Conservation (phyloP, 2,113 vertebrate species). For the Macrotis lagotis region DNA sequence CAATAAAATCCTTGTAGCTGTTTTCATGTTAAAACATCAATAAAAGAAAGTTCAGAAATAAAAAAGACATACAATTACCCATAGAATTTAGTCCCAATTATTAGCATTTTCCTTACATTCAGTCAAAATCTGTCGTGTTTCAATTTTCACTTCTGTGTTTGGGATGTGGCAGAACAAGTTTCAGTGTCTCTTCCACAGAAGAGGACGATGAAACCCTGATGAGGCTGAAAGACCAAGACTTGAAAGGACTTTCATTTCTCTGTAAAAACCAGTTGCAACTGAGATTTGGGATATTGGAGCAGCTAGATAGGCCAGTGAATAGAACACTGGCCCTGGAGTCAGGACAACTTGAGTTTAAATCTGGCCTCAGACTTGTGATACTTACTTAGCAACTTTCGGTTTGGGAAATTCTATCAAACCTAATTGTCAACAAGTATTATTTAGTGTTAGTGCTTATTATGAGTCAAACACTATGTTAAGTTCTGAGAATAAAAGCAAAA, state of each 20-base stretch:
- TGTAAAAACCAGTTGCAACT: not conserved
- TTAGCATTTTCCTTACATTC: not conserved
- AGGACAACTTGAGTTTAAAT: no score
- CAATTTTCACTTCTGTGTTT: not conserved
- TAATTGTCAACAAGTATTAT: not conserved
- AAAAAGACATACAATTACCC: not conserved
- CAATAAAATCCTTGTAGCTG: not conserved
- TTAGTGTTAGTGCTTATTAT: not conserved
- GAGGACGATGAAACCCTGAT: not conserved
- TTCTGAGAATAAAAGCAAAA: not conserved
- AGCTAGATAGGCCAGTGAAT: no score
- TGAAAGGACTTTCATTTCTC: not conserved
- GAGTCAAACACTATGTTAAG: not conserved
- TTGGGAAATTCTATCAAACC: no score
- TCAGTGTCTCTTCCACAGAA: not conserved
- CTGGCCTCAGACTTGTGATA: no score
- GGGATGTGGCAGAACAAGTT: not conserved
- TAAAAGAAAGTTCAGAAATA: not conserved
- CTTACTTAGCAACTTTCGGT: no score
- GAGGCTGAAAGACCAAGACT: not conserved
- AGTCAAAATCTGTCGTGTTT: not conserved
- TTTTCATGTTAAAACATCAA: not conserved
- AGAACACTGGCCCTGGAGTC: no score
- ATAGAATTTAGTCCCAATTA: not conserved
- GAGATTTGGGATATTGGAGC: not conserved